phyloP scores from a whole-genome alignment of 64 coral and sea anemone species.

The Porites australiensis region DNA sequence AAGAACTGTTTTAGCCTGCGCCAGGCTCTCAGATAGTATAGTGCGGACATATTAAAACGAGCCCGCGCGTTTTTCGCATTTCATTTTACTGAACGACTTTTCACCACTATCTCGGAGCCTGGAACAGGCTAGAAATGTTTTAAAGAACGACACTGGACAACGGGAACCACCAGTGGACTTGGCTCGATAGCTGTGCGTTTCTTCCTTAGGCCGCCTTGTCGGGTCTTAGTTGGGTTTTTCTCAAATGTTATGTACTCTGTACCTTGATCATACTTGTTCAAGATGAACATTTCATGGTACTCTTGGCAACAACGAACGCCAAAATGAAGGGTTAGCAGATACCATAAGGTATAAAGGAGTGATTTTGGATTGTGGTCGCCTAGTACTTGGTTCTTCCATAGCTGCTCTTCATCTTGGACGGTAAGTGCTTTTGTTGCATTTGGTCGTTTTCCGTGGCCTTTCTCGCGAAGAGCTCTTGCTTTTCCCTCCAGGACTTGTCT shows the following conservation, averaged over 20 bases:
- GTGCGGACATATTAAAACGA: no score
- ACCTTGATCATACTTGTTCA: neutral
- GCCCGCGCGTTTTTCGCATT: no score
- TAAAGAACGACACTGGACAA: neutral
- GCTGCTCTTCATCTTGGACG: neutral
- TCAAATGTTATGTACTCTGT: neutral
- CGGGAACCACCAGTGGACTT: neutral
- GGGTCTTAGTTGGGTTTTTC: slow-evolving; percentile 10
- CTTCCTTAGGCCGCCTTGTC: neutral
- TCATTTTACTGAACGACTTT: no score
- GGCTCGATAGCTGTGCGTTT: neutral
- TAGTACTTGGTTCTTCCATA: neutral
- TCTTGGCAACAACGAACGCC: slow-evolving; percentile 39
- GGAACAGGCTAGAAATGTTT: neutral
- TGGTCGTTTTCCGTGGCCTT: slow-evolving; percentile 16
- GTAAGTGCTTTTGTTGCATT: slow-evolving; percentile 30
- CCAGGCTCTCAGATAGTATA: no score
- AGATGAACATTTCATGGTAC: slow-evolving; percentile 28
- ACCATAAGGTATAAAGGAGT: slow-evolving; percentile 38
- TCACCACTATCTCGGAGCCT: no score
- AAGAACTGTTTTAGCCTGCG: neutral
- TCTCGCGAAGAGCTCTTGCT: slow-evolving; percentile 7
- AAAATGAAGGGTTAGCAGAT: slow-evolving; percentile 25
- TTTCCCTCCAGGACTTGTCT: slow-evolving; percentile 42
- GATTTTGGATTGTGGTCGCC: slow-evolving; percentile 31